These are phyloP conservation scores for Apis florea DNA, from an alignment of 1,140 invertebrate genomes.

Conservation along the genomic window DNA sequence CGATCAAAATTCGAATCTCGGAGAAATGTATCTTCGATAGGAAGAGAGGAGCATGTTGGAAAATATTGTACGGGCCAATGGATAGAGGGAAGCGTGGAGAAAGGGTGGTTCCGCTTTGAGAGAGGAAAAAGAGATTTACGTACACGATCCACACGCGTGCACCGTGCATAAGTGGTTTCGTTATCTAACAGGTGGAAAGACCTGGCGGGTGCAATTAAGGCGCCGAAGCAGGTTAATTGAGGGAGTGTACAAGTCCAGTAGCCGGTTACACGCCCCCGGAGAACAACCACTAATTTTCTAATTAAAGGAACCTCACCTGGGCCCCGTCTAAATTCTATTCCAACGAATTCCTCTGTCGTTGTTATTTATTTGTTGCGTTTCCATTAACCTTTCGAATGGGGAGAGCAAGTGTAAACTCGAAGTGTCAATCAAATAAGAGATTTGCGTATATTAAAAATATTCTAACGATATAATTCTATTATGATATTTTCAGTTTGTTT, in stretches of 20 bases:
- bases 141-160: conserved; percentile 9
- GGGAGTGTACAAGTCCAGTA: conserved; percentile 51
- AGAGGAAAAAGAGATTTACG: conserved; percentile 27
- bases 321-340: conserved; percentile 14
- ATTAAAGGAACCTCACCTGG: conserved; percentile 41
- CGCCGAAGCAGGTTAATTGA: conserved; percentile 62
- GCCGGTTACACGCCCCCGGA: conserved; percentile 38
- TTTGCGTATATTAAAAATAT: too few relatives aligned
- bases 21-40: too few relatives aligned
- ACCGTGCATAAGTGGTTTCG: conserved; percentile 55
- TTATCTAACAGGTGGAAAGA: conserved; percentile 59
- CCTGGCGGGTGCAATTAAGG: conserved; percentile 54
- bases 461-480: too few relatives aligned
- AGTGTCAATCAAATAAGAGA: too few relatives aligned
- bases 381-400: neutral
- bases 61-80: conserved; percentile 17
- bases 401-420: too few relatives aligned
- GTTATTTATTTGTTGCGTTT: neutral
- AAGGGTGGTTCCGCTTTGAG: conserved; percentile 5
- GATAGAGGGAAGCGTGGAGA: neutral
- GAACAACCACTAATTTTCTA: conserved; percentile 53
- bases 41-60: neutral
- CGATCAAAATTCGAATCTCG: neutral
- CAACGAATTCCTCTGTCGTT: neutral
- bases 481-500: neutral